Base-by-base conservation (phyloP, 2,888 invertebrate genomes). In the Dyspetes luteomarginatus region DNA sequence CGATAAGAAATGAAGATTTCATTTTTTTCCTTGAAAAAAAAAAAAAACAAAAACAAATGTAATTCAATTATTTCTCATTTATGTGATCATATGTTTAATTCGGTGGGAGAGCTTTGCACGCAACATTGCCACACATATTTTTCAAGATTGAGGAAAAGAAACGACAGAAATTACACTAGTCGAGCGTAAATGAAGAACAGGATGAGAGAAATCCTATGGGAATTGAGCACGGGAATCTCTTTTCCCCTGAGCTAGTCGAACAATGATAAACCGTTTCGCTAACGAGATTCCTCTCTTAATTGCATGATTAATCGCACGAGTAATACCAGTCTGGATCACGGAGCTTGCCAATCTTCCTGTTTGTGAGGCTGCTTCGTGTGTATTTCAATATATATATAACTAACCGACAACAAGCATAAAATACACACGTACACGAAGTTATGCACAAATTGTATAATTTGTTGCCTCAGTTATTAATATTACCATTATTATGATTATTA, bases 201-300 rank as follows among this genome's bases (percentile, higher is more conserved):
- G 9, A 36, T 36, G 36, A 36, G 36, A 36, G 5, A n/a, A n/a
- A 60, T 69, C 69, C 62, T 30, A 62, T 69, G 68, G 76, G 76
- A 76, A 69, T 55, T 17, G 52, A 68, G 22, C 15, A 50, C 43
- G 36, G 45, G 30, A 19, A 30, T 24, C 4, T 41, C 41, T 45
- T 65, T 26, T 15, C 48, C 65, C 4, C 48, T 9, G 5, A 19
- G 43, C 17, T 19, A 52, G 60, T 60, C 72, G 60, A 78, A 78
- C 78, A 78, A 78, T 78, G 78, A 73, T 78, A 68, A 67, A 73
- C 72, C 73, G 67, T 67, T 78, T 73, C 73, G 52, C 78, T 73
- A 78, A 78, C 78, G 73, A 78, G 78, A 78, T 78, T 62, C 62
- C 28, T 52, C 73, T 28, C 78, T 73, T 78, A 78, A 78, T 78